phyloP scores from a whole-genome alignment of 1,140 invertebrate species.

The Nephotettix cincticeps region DNA sequence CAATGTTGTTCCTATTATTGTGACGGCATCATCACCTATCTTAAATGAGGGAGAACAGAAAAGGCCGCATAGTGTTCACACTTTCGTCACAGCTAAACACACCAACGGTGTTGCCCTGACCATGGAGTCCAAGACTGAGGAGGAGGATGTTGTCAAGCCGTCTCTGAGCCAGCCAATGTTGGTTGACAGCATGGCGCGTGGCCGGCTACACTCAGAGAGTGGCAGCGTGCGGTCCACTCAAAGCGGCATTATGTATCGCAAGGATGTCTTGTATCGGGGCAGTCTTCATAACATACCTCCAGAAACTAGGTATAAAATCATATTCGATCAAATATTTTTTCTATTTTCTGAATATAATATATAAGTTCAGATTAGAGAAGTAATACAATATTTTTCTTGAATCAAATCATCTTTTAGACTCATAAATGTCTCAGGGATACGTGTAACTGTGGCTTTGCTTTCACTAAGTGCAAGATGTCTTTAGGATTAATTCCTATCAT shows the following conservation, averaged over 20 bases:
- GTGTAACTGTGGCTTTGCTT: too few species aligned
- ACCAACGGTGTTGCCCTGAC: constrained; percentile 41
- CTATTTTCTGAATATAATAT: too few species aligned
- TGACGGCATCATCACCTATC: background rate
- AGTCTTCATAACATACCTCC: constrained; percentile 66
- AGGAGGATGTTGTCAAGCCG: constrained; percentile 45
- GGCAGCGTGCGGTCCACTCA: constrained; percentile 15
- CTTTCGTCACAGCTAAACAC: background rate
- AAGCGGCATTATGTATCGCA: constrained; percentile 77
- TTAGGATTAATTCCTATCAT: too few species aligned
- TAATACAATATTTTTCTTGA: too few species aligned
- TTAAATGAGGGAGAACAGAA: constrained; percentile 16
- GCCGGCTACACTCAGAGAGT: background rate
- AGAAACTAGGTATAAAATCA: constrained; percentile 40
- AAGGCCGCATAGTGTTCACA: constrained; percentile 36
- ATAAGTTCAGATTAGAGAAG: too few species aligned
- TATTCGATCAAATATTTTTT: too few species aligned
- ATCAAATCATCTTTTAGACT: too few species aligned
- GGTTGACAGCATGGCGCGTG: constrained; percentile 1
- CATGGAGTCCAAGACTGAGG: constrained; percentile 25
- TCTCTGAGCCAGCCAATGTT: constrained; percentile 65
- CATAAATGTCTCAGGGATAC: too few species aligned
- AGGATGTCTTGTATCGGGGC: constrained; percentile 85
- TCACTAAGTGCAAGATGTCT: too few species aligned
- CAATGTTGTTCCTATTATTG: background rate